A percentile compares a stretch with the other conserved stretches of the same genome.
Evolutionary conservation across 2,113 vertebrate genomes (phyloP).

Genomic region (Dasyornis broadbenti): DNA sequence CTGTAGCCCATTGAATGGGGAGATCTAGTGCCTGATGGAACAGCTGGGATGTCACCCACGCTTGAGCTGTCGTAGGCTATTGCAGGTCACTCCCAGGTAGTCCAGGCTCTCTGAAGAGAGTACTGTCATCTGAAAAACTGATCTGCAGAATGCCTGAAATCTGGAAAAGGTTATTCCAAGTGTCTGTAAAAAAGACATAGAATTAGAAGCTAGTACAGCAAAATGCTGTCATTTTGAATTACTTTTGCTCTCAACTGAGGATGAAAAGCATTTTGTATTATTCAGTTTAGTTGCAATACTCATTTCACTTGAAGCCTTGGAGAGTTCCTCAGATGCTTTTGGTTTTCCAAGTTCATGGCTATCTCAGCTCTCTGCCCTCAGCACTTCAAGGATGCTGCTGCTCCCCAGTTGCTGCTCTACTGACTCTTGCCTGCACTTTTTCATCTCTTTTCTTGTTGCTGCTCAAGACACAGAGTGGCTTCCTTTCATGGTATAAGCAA

Average conservation of each 20-base stretch:
- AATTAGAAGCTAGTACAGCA: not conserved
- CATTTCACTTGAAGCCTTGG: not conserved
- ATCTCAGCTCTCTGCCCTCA: not conserved
- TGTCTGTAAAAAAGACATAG: not conserved
- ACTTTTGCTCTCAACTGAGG: not conserved
- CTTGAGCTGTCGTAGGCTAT: not conserved
- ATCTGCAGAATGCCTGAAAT: not conserved
- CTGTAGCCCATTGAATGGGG: not conserved
- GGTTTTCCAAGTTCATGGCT: not conserved
- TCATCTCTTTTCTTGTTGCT: not conserved
- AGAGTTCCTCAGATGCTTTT: not conserved
- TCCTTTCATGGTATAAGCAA: not conserved
- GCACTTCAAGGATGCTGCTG: not conserved
- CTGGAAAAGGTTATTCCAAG: not conserved
- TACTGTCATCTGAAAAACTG: not conserved
- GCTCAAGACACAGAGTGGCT: not conserved
- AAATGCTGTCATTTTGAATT: not conserved
- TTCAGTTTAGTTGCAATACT: not conserved
- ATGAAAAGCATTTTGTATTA: not conserved
- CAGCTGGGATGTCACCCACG: slow-evolving; percentile 26
- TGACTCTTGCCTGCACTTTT: not conserved
- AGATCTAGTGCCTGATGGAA: not conserved
- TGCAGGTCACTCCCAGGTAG: not conserved
- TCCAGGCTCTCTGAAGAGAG: not conserved
- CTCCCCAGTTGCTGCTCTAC: not conserved